phyloP scores from a whole-genome alignment of 2,888 invertebrate species.

The Rugalucina vietnamica region DNA sequence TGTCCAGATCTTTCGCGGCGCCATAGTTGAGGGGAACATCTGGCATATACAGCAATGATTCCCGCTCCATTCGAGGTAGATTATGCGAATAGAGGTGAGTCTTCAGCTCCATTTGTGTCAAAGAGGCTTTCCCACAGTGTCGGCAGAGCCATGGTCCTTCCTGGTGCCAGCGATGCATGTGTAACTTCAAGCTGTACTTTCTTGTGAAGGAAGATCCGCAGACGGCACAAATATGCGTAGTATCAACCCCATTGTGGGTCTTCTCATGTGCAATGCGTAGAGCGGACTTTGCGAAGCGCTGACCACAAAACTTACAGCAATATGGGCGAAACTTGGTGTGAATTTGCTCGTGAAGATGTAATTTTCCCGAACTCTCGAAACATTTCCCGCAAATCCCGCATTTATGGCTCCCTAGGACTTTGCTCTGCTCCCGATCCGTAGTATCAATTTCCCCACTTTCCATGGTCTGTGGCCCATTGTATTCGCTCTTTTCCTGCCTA shows the following conservation, averaged over 20 bases:
- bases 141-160: constrained; percentile 75
- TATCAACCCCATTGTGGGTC: constrained; percentile 63
- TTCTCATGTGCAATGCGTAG: constrained; percentile 73
- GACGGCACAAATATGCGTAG: constrained; percentile 68
- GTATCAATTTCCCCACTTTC: constrained; percentile 34
- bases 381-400: constrained; percentile 75
- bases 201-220: constrained; percentile 73
- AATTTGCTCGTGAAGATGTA: constrained; percentile 72
- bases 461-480: no score
- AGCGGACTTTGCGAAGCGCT: constrained; percentile 71
- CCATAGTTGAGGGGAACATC: constrained; percentile 54
- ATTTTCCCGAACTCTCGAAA: constrained; percentile 69
- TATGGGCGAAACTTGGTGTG: constrained; percentile 76
- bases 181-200: constrained; percentile 72
- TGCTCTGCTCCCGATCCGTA: constrained; percentile 41
- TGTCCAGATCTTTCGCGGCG: constrained; percentile 21
- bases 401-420: constrained; percentile 54
- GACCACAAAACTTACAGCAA: constrained; percentile 74
- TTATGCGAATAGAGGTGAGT: constrained; percentile 72
- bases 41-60: constrained; percentile 68
- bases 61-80: constrained; percentile 66
- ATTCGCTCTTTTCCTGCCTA: no score
- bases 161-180: constrained; percentile 71
- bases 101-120: constrained; percentile 67
- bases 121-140: constrained; percentile 72